phyloP scores from a whole-genome alignment of 2,113 vertebrate genomes.

The Camelus dromedarius region DNA sequence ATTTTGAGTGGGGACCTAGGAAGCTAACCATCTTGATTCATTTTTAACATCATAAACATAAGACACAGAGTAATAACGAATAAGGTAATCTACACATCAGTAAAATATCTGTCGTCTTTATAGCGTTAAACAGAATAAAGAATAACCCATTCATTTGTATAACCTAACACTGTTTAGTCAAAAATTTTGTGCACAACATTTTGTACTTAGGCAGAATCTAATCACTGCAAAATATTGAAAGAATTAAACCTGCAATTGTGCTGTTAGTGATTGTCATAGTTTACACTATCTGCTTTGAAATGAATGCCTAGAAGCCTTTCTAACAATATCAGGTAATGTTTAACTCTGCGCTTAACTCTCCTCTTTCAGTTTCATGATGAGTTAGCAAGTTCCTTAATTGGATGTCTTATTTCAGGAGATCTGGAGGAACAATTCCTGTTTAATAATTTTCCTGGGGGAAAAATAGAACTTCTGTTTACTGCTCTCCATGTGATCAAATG shows the following conservation, averaged over 20 bases:
- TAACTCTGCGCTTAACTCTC: not conserved
- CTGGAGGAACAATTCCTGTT: conserved; percentile 41
- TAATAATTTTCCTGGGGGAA: not conserved
- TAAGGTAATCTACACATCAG: not conserved
- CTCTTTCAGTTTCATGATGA: conserved; percentile 19
- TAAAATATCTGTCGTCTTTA: not conserved
- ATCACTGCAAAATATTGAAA: conserved; percentile 39
- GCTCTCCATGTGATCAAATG: conserved; percentile 31
- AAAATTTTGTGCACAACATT: not conserved
- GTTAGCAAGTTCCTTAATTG: conserved; percentile 23
- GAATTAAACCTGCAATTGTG: not conserved
- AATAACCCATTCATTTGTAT: not conserved
- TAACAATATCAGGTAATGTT: not conserved
- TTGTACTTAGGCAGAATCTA: conserved; percentile 30
- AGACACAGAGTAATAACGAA: conserved; percentile 42
- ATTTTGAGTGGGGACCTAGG: not conserved
- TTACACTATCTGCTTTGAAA: conserved; percentile 3
- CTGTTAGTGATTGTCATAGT: not conserved
- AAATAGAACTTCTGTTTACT: conserved; percentile 46
- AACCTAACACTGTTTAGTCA: not conserved
- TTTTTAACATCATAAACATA: conserved; percentile 24
- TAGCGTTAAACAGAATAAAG: conserved; percentile 43
- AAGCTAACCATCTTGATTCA: conserved; percentile 5
- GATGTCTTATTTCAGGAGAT: conserved; percentile 20
- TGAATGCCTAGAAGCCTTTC: conserved; percentile 32